phyloP scores from a whole-genome alignment of 2,888 invertebrate species.

The Prosopocoilus inquinatus region DNA sequence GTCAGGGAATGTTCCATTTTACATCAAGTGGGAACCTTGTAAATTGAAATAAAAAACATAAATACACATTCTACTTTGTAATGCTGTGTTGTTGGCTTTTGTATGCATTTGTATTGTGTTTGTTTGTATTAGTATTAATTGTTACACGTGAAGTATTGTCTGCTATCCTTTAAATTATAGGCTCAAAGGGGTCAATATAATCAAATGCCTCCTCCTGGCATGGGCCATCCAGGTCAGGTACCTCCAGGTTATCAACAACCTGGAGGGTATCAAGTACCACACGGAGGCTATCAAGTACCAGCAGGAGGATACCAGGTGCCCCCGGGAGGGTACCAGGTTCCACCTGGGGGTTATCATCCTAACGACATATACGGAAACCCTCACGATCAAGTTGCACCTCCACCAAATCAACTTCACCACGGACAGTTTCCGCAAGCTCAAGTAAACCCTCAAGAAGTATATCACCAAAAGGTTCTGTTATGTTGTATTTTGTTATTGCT shows the following conservation, averaged over 20 bases:
- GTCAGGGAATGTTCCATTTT: too few species aligned
- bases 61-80: too few species aligned
- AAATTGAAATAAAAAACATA: too few species aligned
- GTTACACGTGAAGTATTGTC: neutral
- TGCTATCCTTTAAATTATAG: constrained; percentile 1
- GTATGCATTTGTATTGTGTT: too few species aligned
- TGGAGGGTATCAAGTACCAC: constrained; percentile 14
- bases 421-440: constrained; percentile 18
- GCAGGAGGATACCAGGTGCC: constrained; percentile 16
- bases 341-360: constrained; percentile 6
- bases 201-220: constrained; percentile 10
- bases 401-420: constrained; percentile 22
- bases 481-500: constrained; percentile 16
- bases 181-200: neutral
- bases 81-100: too few species aligned
- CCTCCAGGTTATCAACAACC: constrained; percentile 22
- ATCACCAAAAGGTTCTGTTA: constrained; percentile 26
- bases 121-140: too few species aligned
- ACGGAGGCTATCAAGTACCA: constrained; percentile 13
- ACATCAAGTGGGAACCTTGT: too few species aligned
- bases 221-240: constrained; percentile 16
- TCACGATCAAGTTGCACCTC: constrained; percentile 8
- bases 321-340: constrained; percentile 14
- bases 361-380: neutral
- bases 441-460: constrained; percentile 28